Conservation (phyloP, 2,888 invertebrate species). For the Diplolepis rosae region DNA sequence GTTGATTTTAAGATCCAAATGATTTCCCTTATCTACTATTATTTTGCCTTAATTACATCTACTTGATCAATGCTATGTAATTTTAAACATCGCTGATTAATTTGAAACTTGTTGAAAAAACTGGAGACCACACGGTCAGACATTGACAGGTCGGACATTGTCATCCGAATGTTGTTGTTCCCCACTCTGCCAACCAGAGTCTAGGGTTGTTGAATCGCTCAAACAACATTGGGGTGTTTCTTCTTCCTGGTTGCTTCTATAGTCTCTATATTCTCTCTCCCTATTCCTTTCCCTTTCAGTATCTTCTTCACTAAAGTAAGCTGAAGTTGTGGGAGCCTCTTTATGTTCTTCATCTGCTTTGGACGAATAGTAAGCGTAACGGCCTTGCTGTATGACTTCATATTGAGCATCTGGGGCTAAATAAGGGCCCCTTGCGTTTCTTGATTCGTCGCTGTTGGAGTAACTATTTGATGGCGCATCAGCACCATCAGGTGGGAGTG, state of each 20-base stretch:
- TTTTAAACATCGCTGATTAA: background rate
- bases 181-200: slow-evolving; percentile 83
- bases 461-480: slow-evolving; percentile 63
- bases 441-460: slow-evolving; percentile 61
- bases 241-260: slow-evolving; percentile 66
- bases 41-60: background rate
- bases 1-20: background rate
- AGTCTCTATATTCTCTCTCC: slow-evolving; percentile 75
- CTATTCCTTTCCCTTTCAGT: slow-evolving; percentile 49
- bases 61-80: background rate
- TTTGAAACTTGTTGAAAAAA: background rate
- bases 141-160: slow-evolving; percentile 66
- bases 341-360: slow-evolving; percentile 59
- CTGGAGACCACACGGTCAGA: slow-evolving; percentile 50
- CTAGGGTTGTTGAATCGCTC: slow-evolving; percentile 79
- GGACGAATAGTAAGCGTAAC: slow-evolving; percentile 63
- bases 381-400: slow-evolving; percentile 76
- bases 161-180: slow-evolving; percentile 66
- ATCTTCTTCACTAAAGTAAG: slow-evolving; percentile 33
- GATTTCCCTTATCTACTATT: background rate
- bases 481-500: slow-evolving; percentile 54
- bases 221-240: slow-evolving; percentile 76
- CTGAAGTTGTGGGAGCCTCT: slow-evolving; percentile 34
- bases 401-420: slow-evolving; percentile 80
- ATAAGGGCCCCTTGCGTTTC: slow-evolving; percentile 72